Conservation (phyloP, 1,140 invertebrate genomes). For the Drosophila willistoni region DNA sequence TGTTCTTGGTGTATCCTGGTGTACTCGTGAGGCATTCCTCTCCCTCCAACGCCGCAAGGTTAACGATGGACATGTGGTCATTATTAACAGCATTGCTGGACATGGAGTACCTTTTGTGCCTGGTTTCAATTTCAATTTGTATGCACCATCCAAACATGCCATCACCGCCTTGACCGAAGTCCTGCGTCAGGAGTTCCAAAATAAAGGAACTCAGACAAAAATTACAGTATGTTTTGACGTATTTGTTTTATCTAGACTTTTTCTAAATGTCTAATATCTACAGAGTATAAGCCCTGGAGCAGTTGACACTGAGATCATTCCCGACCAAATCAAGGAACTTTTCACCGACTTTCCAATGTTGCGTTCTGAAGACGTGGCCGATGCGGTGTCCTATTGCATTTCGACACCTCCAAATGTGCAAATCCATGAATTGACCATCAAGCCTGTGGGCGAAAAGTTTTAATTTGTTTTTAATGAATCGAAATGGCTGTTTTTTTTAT, state of each 20-base stretch:
- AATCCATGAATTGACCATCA: constrained; percentile 77
- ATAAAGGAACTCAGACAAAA: constrained; percentile 84
- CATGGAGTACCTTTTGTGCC: constrained; percentile 64
- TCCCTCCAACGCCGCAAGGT: constrained; percentile 85
- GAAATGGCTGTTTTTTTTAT: too few species aligned
- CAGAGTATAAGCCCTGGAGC: constrained; percentile 57
- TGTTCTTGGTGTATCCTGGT: too few species aligned
- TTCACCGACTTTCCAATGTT: constrained; percentile 52
- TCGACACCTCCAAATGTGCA: constrained; percentile 85
- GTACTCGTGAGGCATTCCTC: constrained; percentile 85
- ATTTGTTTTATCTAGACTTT: neutral
- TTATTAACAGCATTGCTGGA: constrained; percentile 55
- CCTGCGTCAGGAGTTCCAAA: constrained; percentile 84
- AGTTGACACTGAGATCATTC: constrained; percentile 66
- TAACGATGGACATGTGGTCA: constrained; percentile 87
- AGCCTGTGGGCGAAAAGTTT: constrained; percentile 61
- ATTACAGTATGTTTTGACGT: constrained; percentile 83
- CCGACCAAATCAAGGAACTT: constrained; percentile 21
- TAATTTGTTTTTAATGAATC: neutral
- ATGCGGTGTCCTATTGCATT: constrained; percentile 85
- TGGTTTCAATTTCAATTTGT: constrained; percentile 81
- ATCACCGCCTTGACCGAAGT: constrained; percentile 85
- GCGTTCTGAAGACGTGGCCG: constrained; percentile 83
- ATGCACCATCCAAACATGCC: constrained; percentile 85
- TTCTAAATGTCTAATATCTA: neutral